phyloP scores from a whole-genome alignment of 2,113 vertebrate genomes.

The Plecturocebus donacophilus region DNA sequence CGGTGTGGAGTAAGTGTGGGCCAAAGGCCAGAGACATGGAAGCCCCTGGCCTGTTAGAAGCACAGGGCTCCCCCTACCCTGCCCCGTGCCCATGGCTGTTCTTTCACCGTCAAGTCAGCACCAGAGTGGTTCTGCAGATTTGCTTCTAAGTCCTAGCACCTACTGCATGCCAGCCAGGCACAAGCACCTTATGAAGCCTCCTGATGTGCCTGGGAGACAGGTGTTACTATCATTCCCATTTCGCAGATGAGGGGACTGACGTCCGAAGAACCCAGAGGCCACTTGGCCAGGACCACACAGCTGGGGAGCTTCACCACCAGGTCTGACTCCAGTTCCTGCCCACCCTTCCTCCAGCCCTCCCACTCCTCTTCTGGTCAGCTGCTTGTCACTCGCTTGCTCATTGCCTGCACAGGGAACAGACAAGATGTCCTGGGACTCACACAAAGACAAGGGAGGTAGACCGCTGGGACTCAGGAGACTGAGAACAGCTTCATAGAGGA shows the following conservation, averaged over 20 bases:
- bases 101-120: background rate
- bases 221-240: background rate
- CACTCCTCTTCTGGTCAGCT: background rate
- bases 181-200: background rate
- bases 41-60: background rate
- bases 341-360: fast-evolving
- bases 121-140: background rate
- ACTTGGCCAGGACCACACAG: background rate
- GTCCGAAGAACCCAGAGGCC: background rate
- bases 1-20: background rate
- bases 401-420: background rate
- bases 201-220: background rate
- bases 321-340: background rate
- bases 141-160: background rate
- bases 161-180: background rate
- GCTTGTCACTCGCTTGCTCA: background rate
- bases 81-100: background rate
- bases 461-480: background rate
- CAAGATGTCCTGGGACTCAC: background rate
- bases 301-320: background rate
- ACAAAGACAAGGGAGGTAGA: background rate
- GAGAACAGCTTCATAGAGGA: no score
- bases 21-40: background rate
- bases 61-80: no score
- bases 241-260: background rate